These are phyloP conservation scores for Phocoena sinus DNA, from an alignment of 2,113 vertebrate genomes.

Conservation along the genomic window DNA sequence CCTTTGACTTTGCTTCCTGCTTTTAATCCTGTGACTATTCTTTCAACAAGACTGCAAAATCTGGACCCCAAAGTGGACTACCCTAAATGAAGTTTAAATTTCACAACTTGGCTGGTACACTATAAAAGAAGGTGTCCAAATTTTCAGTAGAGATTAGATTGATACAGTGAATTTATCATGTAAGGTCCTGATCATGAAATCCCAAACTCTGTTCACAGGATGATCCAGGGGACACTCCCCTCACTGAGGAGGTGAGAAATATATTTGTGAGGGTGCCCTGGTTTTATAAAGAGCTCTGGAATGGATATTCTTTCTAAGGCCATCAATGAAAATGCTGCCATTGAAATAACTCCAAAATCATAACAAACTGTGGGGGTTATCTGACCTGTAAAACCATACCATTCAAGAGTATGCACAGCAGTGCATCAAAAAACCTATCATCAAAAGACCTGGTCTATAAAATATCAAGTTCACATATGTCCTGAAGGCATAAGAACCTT, in stretches of 20 bases:
- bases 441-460: background rate
- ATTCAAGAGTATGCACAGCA: background rate
- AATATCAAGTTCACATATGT: background rate
- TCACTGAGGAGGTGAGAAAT: background rate
- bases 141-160: background rate
- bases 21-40: background rate
- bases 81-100: background rate
- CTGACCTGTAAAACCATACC: background rate
- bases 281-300: background rate
- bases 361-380: background rate
- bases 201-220: background rate
- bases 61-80: background rate
- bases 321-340: background rate
- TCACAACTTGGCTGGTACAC: background rate
- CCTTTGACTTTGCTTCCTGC: background rate
- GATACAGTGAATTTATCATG: background rate
- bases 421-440: background rate
- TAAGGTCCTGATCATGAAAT: background rate
- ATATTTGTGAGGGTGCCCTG: background rate
- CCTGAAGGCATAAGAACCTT: background rate
- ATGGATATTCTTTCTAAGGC: background rate
- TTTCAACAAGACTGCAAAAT: background rate
- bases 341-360: background rate
- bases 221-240: background rate
- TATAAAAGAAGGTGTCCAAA: background rate